Evolutionary conservation across 2,888 invertebrate species (phyloP).

Genomic region (Xanthia icteritia): DNA sequence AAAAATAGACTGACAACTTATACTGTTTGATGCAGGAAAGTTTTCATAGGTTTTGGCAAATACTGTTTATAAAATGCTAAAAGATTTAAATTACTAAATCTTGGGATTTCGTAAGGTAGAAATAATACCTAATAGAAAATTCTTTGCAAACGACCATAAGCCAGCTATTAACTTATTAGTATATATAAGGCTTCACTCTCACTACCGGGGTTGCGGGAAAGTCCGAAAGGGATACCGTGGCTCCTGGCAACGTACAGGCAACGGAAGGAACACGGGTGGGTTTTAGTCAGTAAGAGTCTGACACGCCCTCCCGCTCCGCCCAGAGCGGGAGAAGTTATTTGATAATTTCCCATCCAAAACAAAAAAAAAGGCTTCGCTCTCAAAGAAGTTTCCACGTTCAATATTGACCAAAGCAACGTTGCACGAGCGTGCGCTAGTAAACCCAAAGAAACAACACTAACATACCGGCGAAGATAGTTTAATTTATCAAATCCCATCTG

Average conservation of each 20-base stretch:
- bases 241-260: no score
- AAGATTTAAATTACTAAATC: background rate
- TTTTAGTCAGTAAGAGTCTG: no score
- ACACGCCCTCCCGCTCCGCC: no score
- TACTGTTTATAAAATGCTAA: background rate
- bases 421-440: background rate
- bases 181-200: no score
- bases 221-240: no score
- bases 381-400: background rate
- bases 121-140: background rate
- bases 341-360: no score
- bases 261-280: no score
- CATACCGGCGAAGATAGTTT: constrained; percentile 46
- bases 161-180: no score
- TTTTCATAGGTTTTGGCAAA: background rate
- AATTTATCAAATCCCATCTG: constrained; percentile 52
- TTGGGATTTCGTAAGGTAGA: background rate
- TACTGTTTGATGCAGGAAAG: background rate
- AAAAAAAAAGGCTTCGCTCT: background rate
- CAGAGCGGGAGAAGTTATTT: no score
- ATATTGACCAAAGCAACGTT: constrained; percentile 12
- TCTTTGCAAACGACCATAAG: background rate
- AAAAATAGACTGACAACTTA: no score
- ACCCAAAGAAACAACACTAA: constrained; percentile 2
- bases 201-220: no score